phyloP scores from a whole-genome alignment of 2,888 invertebrate genomes.

The Plagodis pulveraria region DNA sequence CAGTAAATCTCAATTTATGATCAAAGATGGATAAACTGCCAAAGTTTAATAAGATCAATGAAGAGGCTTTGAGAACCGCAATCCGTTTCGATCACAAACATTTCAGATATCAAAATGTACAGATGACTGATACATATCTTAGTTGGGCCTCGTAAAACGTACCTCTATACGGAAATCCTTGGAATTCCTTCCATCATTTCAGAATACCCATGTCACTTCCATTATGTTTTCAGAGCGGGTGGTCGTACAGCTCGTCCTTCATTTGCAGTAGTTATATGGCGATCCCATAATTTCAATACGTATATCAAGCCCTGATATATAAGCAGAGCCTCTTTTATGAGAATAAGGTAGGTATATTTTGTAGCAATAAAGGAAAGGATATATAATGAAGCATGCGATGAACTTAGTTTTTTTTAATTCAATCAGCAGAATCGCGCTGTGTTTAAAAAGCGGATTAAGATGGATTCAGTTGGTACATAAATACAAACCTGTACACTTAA shows the following conservation, averaged over 20 bases:
- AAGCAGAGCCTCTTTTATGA: no score
- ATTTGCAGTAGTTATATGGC: conserved; percentile 77
- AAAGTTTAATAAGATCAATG: conserved; percentile 15
- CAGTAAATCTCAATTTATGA: not conserved
- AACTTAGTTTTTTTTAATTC: no score
- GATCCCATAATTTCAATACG: conserved; percentile 45
- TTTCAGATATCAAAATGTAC: conserved; percentile 55
- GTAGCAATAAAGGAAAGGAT: no score
- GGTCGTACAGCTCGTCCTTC: conserved; percentile 72
- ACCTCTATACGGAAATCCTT: conserved; percentile 64
- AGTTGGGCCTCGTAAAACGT: conserved; percentile 66
- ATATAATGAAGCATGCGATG: no score
- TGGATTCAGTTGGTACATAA: no score
- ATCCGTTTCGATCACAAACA: conserved; percentile 38
- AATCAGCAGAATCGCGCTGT: no score
- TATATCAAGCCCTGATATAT: no score
- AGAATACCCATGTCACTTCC: conserved; percentile 81
- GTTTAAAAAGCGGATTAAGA: no score
- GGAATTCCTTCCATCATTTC: conserved; percentile 78
- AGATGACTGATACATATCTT: conserved; percentile 66
- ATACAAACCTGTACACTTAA: no score
- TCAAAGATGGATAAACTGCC: conserved; percentile 25
- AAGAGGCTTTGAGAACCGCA: conserved; percentile 25
- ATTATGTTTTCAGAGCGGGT: conserved; percentile 70
- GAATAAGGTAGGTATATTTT: no score